phyloP scores from a whole-genome alignment of 2,797 vertebrate genomes.

The Chrysocyon brachyurus region DNA sequence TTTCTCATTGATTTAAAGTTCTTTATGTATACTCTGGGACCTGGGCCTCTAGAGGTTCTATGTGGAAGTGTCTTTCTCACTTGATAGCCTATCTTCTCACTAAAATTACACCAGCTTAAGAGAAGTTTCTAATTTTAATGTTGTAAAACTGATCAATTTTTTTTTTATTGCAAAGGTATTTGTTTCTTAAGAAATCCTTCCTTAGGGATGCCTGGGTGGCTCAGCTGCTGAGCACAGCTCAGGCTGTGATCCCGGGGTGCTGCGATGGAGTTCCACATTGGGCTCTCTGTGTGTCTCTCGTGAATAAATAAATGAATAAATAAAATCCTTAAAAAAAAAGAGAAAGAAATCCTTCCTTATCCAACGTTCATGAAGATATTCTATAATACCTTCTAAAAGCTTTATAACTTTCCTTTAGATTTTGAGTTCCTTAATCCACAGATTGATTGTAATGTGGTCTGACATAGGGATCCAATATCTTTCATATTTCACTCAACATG shows the following conservation, averaged over 20 bases:
- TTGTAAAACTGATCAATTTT: neutral
- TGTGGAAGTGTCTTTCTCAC: neutral
- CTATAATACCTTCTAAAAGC: neutral
- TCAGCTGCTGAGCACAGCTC: too few species aligned
- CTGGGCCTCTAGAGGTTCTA: neutral
- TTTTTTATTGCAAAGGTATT: neutral
- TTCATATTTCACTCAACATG: neutral
- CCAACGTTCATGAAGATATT: conserved; percentile 17
- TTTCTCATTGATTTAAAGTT: conserved; percentile 23
- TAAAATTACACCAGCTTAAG: conserved; percentile 3
- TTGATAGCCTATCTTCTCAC: neutral
- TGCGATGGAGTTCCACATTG: too few species aligned
- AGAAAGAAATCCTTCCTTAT: conserved; percentile 21
- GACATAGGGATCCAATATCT: neutral
- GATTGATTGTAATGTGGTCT: neutral
- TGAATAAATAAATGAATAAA: too few species aligned
- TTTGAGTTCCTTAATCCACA: conserved; percentile 1
- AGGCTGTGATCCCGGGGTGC: too few species aligned
- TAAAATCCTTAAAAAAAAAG: too few species aligned
- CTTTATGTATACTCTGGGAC: neutral
- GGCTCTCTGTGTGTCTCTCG: too few species aligned
- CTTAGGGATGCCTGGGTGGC: neutral
- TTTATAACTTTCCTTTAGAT: neutral
- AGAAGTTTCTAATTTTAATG: conserved; percentile 59
- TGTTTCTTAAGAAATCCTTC: conserved; percentile 53